A percentile compares a stretch with the other conserved stretches of the same genome.
Evolutionary conservation across 2,797 vertebrate genomes (phyloP).

Genomic region (Danio kyathit): DNA sequence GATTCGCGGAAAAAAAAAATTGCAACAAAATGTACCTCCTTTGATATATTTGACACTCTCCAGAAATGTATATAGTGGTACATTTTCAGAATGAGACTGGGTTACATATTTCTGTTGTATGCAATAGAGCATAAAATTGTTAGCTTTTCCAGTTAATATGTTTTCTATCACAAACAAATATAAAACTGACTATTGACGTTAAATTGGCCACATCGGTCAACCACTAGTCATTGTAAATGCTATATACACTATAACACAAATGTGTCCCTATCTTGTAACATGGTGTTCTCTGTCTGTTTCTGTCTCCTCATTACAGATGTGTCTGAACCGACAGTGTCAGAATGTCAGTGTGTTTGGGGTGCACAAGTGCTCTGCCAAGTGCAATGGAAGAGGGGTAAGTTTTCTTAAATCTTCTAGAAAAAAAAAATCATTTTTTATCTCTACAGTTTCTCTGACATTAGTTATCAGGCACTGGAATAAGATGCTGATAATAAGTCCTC

Average conservation of each 20-base stretch:
- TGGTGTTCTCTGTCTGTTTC: neutral
- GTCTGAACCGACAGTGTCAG: conserved; percentile 93
- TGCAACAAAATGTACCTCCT: too few relatives aligned
- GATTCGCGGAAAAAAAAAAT: too few relatives aligned
- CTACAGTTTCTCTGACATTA: neutral
- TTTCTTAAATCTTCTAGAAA: neutral
- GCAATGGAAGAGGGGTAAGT: conserved; percentile 91
- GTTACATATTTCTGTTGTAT: too few relatives aligned
- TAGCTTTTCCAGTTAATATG: too few relatives aligned
- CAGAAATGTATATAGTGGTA: too few relatives aligned
- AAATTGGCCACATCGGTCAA: neutral
- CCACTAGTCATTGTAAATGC: neutral
- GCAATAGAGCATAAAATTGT: neutral
- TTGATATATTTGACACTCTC: too few relatives aligned
- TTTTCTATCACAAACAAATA: neutral
- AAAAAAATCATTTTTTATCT: neutral
- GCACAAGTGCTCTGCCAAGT: conserved; percentile 86
- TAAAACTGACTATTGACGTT: neutral
- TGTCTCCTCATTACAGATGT: conserved; percentile 81
- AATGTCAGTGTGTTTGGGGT: conserved; percentile 93
- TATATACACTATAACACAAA: neutral
- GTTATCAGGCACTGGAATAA: neutral
- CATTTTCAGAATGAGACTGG: too few relatives aligned
- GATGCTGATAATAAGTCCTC: neutral
- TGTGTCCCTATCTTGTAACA: neutral